phyloP scores from a whole-genome alignment of 2,797 vertebrate species.

The Hippoglossus hippoglossus region DNA sequence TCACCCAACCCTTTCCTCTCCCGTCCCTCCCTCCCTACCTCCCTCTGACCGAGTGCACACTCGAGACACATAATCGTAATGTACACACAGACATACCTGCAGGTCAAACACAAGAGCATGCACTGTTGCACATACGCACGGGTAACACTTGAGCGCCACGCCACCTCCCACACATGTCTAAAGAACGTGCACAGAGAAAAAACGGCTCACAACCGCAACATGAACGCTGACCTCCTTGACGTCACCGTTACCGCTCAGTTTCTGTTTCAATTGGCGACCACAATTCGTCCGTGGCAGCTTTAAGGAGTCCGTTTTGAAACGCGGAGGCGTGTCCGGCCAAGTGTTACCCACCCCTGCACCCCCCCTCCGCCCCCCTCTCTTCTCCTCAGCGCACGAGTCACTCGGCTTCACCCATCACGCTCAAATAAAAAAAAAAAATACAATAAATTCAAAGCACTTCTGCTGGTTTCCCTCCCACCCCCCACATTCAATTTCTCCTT shows the following conservation, averaged over 20 bases:
- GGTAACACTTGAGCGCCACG: conserved; percentile 70
- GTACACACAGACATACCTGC: conserved; percentile 36
- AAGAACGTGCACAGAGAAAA: conserved; percentile 17
- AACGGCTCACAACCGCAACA: too few relatives aligned
- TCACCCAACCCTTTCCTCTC: conserved; percentile 47
- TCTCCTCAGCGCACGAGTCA: conserved; percentile 48
- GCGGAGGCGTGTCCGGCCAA: conserved; percentile 53
- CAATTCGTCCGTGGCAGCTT: conserved; percentile 25
- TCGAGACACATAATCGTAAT: conserved; percentile 35
- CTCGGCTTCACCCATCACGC: conserved; percentile 61
- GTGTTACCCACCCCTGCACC: conserved; percentile 67
- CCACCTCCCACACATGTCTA: conserved; percentile 29
- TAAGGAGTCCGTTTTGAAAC: conserved; percentile 23
- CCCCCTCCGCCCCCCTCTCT: conserved; percentile 14
- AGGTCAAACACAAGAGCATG: conserved; percentile 51
- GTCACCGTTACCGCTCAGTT: not conserved
- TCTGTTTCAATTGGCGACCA: not conserved
- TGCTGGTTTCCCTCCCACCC: too few relatives aligned
- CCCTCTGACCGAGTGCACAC: conserved; percentile 50
- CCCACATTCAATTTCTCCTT: conserved; percentile 19
- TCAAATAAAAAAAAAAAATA: not conserved
- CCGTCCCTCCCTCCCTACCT: conserved; percentile 63
- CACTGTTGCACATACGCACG: conserved; percentile 38
- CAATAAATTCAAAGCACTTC: not conserved
- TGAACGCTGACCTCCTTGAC: too few relatives aligned